phyloP scores from a whole-genome alignment of 1,140 invertebrate species.

The Tachypleus tridentatus region DNA sequence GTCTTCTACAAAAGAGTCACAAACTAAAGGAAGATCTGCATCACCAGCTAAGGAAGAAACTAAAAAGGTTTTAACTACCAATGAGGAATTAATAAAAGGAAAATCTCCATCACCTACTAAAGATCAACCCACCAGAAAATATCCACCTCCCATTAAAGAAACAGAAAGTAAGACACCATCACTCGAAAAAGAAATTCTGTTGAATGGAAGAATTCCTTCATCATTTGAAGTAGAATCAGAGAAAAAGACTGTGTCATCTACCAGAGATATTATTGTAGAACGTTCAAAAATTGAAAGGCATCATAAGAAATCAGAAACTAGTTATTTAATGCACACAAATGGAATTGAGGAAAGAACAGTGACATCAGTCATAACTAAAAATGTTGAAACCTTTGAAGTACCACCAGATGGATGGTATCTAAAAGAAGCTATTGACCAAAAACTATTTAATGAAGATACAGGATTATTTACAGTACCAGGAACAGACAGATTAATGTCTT shows the following conservation, averaged over 20 bases:
- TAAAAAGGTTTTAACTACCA: not conserved
- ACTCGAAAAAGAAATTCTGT: too few relatives aligned
- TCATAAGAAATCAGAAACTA: too few relatives aligned
- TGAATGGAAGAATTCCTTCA: too few relatives aligned
- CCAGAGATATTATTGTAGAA: too few relatives aligned
- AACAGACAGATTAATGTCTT: constrained; percentile 33
- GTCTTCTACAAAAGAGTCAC: not conserved
- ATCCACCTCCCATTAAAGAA: not conserved
- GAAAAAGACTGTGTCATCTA: too few relatives aligned
- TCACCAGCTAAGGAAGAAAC: not conserved
- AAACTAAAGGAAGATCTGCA: constrained; percentile 5
- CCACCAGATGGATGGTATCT: constrained; percentile 73
- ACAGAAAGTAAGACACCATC: not conserved
- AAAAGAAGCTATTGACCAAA: constrained; percentile 58
- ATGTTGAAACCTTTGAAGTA: constrained; percentile 38
- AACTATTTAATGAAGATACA: constrained; percentile 51
- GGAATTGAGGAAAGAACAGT: too few relatives aligned
- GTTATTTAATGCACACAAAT: too few relatives aligned
- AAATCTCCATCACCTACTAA: constrained; percentile 1
- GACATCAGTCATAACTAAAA: too few relatives aligned
- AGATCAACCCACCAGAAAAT: not conserved
- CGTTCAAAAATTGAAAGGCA: too few relatives aligned
- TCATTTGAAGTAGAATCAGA: too few relatives aligned
- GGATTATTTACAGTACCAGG: constrained; percentile 59
- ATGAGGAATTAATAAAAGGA: not conserved